Base-by-base conservation (phyloP, 2,113 vertebrate genomes). In the Prolemur simus region DNA sequence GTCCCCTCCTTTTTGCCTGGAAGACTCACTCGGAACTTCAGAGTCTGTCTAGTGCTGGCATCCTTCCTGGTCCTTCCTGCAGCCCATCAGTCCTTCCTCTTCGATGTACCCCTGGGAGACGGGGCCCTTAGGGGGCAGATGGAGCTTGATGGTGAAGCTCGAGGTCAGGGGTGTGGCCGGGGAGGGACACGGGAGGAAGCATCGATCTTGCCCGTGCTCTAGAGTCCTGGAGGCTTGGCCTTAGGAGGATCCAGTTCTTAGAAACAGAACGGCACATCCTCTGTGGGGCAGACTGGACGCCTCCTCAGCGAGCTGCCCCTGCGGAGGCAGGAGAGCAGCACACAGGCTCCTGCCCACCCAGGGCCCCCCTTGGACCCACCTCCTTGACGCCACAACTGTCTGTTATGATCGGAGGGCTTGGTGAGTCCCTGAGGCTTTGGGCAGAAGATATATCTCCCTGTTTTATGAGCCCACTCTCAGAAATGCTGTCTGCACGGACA, bases 141-240 rank as follows among this genome's bases (percentile, higher is more conserved):
- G 15, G 14, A 73, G 64, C 34, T n/a, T 25, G 45, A 29, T 58
- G 23, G 20, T 23, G 54, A 83, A 15, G 15, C 2, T 0, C 0
- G 12, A 71, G 42, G 34, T 66, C 60, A 84, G 64, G 54, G 47
- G 47, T 54, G 20, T 15, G 18, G 25, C 6, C 3, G 1, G 15
- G 42, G 42, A 71, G 29, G 71, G 71, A 3, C 4, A 2, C 4
- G 9, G 52, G 17, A 32, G 23, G 34, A 39, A 63, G 21, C 15
- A 4, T 5, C 34, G 1, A 1, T 23, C 12, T 84, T 27, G 14
- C 11, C 23, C 32, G 18, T 42, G 21, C 34, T 0, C 0, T 25
- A 14, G 93, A 54, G 66, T 8, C 76, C 45, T 45, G 20, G 83
- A 37, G 84, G 34, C 37, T 95, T 68, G 10, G 12, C 39, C 2